phyloP scores from a whole-genome alignment of 1,140 invertebrate genomes.

The Drosophila arizonae region DNA sequence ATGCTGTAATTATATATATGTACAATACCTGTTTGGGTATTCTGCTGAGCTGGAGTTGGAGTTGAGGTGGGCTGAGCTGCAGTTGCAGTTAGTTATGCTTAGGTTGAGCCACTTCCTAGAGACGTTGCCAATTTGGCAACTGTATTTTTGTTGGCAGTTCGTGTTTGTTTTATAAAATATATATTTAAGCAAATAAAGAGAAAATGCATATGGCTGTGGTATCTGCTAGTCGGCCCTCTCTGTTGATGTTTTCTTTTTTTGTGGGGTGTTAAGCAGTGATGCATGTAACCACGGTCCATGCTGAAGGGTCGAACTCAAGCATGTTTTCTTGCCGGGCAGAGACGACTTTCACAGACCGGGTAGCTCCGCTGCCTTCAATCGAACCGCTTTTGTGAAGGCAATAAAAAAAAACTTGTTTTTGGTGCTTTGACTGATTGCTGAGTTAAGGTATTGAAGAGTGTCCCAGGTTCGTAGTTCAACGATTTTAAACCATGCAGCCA shows the following conservation, averaged over 20 bases:
- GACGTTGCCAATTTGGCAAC: not conserved
- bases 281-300: slow-evolving; percentile 12
- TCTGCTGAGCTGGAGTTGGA: not conserved
- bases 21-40: slow-evolving; percentile 29
- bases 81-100: not conserved
- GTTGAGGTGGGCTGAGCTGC: not conserved
- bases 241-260: too few species aligned
- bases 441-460: not conserved
- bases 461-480: not conserved
- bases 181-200: too few species aligned
- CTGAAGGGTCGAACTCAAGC: slow-evolving; percentile 5
- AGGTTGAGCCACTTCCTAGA: slow-evolving; percentile 7
- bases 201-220: not conserved
- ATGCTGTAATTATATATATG: slow-evolving; percentile 29
- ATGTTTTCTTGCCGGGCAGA: not conserved
- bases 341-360: slow-evolving; percentile 1
- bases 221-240: not conserved
- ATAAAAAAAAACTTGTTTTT: slow-evolving; percentile 1
- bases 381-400: not conserved
- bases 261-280: slow-evolving; percentile 9
- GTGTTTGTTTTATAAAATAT: too few species aligned
- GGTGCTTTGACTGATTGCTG: slow-evolving; percentile 2
- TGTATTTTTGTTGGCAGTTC: not conserved
- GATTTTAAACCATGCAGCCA: not conserved
- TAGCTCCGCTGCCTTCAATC: not conserved